Conservation (phyloP, 2,888 invertebrate species). For the Philonicus albiceps region DNA sequence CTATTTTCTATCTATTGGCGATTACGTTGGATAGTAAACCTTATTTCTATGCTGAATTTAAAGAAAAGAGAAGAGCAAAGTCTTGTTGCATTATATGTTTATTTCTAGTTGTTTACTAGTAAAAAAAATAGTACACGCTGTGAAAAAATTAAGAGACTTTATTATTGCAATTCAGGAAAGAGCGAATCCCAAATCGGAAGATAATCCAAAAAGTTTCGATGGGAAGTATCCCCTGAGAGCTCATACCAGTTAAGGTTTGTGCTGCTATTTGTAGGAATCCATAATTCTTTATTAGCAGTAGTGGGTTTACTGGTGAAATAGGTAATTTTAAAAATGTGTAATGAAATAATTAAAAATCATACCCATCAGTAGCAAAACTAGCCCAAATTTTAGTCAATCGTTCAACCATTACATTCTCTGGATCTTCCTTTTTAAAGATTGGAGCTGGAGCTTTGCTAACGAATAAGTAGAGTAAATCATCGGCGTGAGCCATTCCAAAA, state of each 20-base stretch:
- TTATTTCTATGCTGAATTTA: no score
- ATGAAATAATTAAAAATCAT: background rate
- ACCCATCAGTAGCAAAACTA: slow-evolving; percentile 58
- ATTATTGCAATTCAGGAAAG: background rate
- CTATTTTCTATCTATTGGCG: no score
- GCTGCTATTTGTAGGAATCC: background rate
- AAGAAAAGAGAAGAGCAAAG: no score
- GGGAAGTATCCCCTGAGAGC: background rate
- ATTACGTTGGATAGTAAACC: no score
- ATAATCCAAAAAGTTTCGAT: background rate
- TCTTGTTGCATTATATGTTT: no score
- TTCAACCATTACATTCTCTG: slow-evolving; percentile 63
- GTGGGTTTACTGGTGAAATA: background rate
- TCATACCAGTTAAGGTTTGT: background rate
- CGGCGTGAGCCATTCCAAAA: slow-evolving; percentile 64
- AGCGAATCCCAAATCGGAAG: background rate
- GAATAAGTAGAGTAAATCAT: slow-evolving; percentile 66
- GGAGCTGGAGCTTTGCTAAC: slow-evolving; percentile 60
- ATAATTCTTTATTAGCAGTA: background rate
- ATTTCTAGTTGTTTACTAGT: no score
- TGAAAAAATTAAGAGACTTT: background rate
- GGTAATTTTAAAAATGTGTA: background rate
- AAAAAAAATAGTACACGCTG: no score
- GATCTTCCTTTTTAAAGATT: slow-evolving; percentile 60
- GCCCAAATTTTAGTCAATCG: slow-evolving; percentile 63